phyloP scores from a whole-genome alignment of 1,140 invertebrate species.

The Pissodes strobi region DNA sequence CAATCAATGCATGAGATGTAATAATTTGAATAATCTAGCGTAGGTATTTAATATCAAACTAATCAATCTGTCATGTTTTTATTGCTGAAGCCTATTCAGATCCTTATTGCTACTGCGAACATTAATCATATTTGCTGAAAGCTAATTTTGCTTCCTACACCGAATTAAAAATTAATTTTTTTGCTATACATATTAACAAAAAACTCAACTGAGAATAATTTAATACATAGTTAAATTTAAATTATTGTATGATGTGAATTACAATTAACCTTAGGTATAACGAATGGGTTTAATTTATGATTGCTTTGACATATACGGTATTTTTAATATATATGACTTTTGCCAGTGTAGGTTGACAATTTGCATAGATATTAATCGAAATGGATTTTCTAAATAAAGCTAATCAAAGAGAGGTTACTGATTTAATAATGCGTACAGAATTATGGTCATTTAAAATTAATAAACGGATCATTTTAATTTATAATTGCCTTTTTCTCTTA shows the following conservation, averaged over 20 bases:
- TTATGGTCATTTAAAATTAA: no score
- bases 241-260: neutral
- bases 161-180: slow-evolving; percentile 11
- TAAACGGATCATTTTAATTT: no score
- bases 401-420: no score
- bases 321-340: slow-evolving; percentile 5
- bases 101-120: slow-evolving; percentile 20
- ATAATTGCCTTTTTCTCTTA: no score
- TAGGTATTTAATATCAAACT: slow-evolving; percentile 11
- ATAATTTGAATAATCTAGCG: neutral
- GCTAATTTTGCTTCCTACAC: slow-evolving; percentile 14
- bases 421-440: no score
- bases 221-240: slow-evolving; percentile 6
- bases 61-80: slow-evolving; percentile 15
- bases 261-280: slow-evolving; percentile 6
- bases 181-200: slow-evolving; percentile 2
- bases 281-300: slow-evolving; percentile 14
- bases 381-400: neutral
- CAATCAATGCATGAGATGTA: no score
- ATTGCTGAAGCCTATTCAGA: slow-evolving; percentile 2
- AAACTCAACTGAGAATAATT: slow-evolving; percentile 1
- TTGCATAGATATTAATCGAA: slow-evolving; percentile 13
- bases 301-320: slow-evolving; percentile 15
- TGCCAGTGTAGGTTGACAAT: slow-evolving; percentile 1
- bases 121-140: slow-evolving; percentile 21